Conservation (phyloP, 2,113 vertebrate species). For the Dipodomys spectabilis region DNA sequence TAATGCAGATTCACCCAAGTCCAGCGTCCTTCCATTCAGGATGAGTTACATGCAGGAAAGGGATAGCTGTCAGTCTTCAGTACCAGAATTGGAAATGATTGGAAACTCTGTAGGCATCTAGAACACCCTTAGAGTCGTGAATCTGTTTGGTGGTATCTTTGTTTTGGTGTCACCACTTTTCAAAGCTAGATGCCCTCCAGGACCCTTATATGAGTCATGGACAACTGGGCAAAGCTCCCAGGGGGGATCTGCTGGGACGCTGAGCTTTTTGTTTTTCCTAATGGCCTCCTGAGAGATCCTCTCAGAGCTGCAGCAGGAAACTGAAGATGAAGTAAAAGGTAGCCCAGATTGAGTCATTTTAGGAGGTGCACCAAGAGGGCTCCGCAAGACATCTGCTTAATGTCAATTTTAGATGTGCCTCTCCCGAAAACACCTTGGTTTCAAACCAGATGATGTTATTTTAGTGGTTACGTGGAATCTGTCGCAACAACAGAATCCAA, state of each 20-base stretch:
- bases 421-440: slow-evolving; percentile 61
- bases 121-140: not conserved
- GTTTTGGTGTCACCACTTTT: not conserved
- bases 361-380: not conserved
- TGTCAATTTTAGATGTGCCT: not conserved
- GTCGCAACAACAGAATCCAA: slow-evolving; percentile 27
- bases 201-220: not conserved
- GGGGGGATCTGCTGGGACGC: not conserved
- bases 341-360: not conserved
- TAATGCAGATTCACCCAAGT: not conserved
- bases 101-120: not conserved
- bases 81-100: not conserved
- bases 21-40: not conserved
- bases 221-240: not conserved
- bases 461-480: slow-evolving; percentile 58
- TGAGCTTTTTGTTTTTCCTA: not conserved
- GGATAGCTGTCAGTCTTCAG: not conserved
- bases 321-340: not conserved
- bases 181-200: not conserved
- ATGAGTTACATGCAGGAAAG: not conserved
- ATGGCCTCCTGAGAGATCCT: not conserved
- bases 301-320: not conserved
- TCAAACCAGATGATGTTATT: slow-evolving; percentile 55
- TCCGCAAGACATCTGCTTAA: slow-evolving; percentile 34
- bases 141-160: not conserved